Evolutionary conservation across 2,113 vertebrate genomes (phyloP).

Genomic region (Jaculus jaculus): DNA sequence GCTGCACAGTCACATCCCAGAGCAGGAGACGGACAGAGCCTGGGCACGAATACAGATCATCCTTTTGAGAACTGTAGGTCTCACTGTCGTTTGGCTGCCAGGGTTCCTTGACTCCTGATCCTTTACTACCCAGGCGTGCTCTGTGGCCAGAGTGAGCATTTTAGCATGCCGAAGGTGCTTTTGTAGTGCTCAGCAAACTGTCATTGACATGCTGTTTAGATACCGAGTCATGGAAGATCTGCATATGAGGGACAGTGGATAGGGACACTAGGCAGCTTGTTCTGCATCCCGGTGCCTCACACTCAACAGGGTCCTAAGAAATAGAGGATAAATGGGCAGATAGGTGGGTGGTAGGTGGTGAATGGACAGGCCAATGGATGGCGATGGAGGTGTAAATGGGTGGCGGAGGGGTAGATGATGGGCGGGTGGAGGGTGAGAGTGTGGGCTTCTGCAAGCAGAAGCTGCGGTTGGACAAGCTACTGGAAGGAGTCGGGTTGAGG

Average conservation of each 20-base stretch:
- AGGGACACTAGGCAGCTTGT: neutral
- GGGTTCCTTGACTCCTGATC: neutral
- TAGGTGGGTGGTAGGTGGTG: neutral
- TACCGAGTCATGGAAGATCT: neutral
- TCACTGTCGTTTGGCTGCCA: neutral
- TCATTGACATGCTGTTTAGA: neutral
- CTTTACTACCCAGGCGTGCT: no score
- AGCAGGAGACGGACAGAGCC: neutral
- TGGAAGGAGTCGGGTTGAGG: neutral
- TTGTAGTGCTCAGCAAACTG: neutral
- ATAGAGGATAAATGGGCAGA: neutral
- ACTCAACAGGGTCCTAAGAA: neutral
- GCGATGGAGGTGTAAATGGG: rapidly evolving
- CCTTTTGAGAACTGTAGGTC: neutral
- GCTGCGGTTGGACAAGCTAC: neutral
- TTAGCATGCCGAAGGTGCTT: neutral
- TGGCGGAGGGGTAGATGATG: neutral
- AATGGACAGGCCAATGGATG: neutral
- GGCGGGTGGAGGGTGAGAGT: neutral
- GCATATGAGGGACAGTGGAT: neutral
- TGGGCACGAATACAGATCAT: rapidly evolving
- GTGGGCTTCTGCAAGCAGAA: neutral
- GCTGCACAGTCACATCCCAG: rapidly evolving
- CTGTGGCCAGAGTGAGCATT: neutral
- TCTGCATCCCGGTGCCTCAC: neutral